phyloP scores from a whole-genome alignment of 1,140 invertebrate genomes.

The Nylanderia fulva region DNA sequence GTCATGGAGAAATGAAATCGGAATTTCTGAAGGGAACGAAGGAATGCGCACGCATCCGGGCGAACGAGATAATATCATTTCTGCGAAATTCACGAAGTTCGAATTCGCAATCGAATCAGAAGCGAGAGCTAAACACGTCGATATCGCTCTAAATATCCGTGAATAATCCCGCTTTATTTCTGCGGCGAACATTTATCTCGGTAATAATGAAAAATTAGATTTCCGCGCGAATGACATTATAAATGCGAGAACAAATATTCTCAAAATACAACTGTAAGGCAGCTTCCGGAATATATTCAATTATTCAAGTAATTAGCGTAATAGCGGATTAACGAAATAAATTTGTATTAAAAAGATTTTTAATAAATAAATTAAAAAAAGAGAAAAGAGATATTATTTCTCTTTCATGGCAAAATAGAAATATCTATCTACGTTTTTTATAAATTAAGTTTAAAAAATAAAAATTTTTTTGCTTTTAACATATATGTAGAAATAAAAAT shows the following conservation, averaged over 20 bases:
- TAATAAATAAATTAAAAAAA: background rate
- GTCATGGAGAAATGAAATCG: background rate
- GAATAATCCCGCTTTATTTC: background rate
- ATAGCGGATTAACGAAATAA: background rate
- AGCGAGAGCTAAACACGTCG: background rate
- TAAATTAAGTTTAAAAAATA: background rate
- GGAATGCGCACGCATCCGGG: background rate
- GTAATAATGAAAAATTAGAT: slow-evolving; percentile 12
- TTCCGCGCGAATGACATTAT: background rate
- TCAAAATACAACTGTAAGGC: background rate
- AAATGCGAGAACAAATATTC: background rate
- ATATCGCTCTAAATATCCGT: background rate
- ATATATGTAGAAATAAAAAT: slow-evolving; percentile 1
- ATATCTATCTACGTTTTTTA: background rate
- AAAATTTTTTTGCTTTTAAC: background rate
- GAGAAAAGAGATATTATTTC: background rate
- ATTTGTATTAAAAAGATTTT: background rate
- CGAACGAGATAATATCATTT: slow-evolving; percentile 18
- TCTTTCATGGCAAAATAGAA: background rate
- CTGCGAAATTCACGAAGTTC: slow-evolving; percentile 14
- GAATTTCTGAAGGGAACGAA: slow-evolving; percentile 26
- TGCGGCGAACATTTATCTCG: background rate
- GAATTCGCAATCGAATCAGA: slow-evolving; percentile 29
- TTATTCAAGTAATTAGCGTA: background rate
- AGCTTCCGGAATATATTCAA: background rate